These are phyloP conservation scores for Ectropis grisescens DNA, from an alignment of 1,140 invertebrate genomes.

Conservation along the genomic window DNA sequence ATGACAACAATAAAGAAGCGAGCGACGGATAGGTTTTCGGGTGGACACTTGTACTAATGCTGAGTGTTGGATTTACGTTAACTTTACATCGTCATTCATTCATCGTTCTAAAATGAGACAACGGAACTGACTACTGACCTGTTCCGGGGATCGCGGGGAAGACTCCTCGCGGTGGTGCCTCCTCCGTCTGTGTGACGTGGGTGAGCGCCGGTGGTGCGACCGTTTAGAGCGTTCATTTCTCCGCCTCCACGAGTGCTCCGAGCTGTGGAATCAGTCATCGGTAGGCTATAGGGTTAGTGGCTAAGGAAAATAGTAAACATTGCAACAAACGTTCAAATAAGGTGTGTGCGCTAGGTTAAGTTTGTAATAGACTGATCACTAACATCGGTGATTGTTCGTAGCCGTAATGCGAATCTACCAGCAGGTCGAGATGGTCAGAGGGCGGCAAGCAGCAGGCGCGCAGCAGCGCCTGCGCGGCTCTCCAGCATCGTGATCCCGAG, in stretches of 20 bases:
- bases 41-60: constrained; percentile 45
- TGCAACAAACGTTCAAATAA: constrained; percentile 41
- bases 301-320: constrained; percentile 23
- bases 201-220: constrained; percentile 73
- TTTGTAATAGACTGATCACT: constrained; percentile 33
- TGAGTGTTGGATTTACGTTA: constrained; percentile 40
- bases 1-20: constrained; percentile 18
- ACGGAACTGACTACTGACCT: constrained; percentile 62
- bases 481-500: constrained; percentile 37
- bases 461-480: constrained; percentile 38
- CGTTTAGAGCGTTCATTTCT: constrained; percentile 74
- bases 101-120: constrained; percentile 23
- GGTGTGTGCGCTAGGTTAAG: constrained; percentile 26
- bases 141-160: constrained; percentile 62
- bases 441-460: constrained; percentile 52
- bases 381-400: constrained; percentile 48
- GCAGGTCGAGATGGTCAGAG: constrained; percentile 38
- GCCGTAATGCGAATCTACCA: constrained; percentile 39
- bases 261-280: constrained; percentile 70
- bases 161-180: constrained; percentile 72
- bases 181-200: constrained; percentile 71
- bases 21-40: constrained; percentile 37
- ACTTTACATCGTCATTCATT: no score
- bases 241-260: constrained; percentile 73
- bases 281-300: constrained; percentile 59